Conservation (phyloP, 2,797 vertebrate genomes). For the Phylloscopus collybita region DNA sequence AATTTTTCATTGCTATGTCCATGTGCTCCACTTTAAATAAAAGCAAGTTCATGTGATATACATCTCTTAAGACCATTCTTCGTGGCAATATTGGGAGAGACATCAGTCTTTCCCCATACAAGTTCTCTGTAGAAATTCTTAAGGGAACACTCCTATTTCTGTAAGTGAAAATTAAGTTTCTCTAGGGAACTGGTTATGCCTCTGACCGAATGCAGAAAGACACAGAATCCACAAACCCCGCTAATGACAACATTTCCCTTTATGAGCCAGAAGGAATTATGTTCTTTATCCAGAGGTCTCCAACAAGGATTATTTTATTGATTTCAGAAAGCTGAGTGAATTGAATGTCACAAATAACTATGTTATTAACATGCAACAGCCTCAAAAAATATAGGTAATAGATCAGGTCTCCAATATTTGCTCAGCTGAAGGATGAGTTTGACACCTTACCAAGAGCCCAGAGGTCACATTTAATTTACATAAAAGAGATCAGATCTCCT, state of each 20-base stretch:
- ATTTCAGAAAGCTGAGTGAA: constrained; percentile 46
- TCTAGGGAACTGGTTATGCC: neutral
- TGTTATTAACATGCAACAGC: neutral
- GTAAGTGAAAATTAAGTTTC: constrained; percentile 45
- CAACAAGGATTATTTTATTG: constrained; percentile 18
- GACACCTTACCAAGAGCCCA: neutral
- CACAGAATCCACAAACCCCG: constrained; percentile 16
- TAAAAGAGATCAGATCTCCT: neutral
- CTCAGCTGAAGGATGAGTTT: neutral
- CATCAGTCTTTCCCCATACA: constrained; percentile 45
- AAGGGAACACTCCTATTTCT: neutral
- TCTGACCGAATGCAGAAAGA: neutral
- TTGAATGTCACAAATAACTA: constrained; percentile 30
- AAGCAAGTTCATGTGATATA: neutral
- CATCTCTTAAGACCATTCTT: constrained; percentile 32
- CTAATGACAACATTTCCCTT: constrained; percentile 14
- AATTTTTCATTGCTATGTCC: constrained; percentile 19
- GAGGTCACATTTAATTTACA: neutral
- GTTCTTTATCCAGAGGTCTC: neutral
- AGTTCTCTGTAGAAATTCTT: constrained; percentile 13
- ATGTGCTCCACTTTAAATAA: constrained; percentile 56
- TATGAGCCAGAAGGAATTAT: constrained; percentile 15
- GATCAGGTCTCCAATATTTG: neutral
- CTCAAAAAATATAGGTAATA: neutral
- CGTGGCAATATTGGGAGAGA: constrained; percentile 41